phyloP scores from a whole-genome alignment of 2,888 invertebrate genomes.

The Syritta pipiens region DNA sequence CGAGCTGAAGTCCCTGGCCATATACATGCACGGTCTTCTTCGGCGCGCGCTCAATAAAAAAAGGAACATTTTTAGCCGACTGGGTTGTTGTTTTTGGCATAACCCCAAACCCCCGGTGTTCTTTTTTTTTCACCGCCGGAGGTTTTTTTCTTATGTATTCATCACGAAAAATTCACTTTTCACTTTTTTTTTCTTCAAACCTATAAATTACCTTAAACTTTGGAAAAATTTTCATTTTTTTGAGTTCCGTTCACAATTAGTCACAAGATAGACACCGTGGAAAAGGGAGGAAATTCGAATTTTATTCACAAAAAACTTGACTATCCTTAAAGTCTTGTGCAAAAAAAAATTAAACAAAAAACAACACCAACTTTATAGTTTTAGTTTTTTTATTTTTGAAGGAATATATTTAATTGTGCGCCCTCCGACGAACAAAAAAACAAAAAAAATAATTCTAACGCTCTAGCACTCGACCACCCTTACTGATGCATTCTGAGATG shows the following conservation, averaged over 20 bases:
- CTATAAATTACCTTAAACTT: constrained; percentile 40
- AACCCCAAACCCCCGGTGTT: constrained; percentile 27
- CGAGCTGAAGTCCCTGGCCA: constrained; percentile 40
- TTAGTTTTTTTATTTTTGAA: not conserved
- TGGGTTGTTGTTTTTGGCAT: constrained; percentile 20
- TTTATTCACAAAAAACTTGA: not conserved
- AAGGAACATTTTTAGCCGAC: constrained; percentile 13
- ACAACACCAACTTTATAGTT: not conserved
- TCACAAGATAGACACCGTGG: not conserved
- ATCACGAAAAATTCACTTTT: constrained; percentile 6
- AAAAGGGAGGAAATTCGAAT: not conserved
- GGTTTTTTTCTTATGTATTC: constrained; percentile 18
- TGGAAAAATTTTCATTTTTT: constrained; percentile 10
- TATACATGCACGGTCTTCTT: constrained; percentile 42
- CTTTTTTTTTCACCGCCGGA: constrained; percentile 19
- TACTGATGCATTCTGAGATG: constrained; percentile 74
- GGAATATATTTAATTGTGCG: constrained; percentile 22
- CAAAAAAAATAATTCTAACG: constrained; percentile 41
- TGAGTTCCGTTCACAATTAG: not conserved
- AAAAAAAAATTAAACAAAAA: not conserved
- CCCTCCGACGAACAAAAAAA: constrained; percentile 18
- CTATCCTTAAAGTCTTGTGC: not conserved
- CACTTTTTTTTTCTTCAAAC: not conserved
- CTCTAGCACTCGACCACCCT: constrained; percentile 68
- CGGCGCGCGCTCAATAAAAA: constrained; percentile 49